Base-by-base conservation (phyloP, 2,797 vertebrate genomes). In the Threskiornis aethiopicus region DNA sequence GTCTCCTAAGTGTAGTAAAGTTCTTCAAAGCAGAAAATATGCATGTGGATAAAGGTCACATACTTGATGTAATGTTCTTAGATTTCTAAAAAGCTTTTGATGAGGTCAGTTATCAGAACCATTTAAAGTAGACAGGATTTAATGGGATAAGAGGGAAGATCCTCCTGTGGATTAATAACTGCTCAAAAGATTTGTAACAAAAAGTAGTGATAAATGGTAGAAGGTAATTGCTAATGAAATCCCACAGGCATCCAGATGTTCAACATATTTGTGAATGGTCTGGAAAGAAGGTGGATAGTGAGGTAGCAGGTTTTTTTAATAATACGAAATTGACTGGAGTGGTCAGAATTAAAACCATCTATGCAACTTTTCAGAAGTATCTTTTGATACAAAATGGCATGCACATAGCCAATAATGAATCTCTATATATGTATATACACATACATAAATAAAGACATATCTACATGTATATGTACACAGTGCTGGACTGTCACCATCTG, bases 11-110 rank as follows among this genome's bases (percentile, higher is more conserved):
- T 35, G 15, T 39, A 94, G 67, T 85, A 75, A 89, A 94, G 71
- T 75, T 93, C 79, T 96, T 96, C 89, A 96, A 94, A 96, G 91
- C 72, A 92, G 69, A 88, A 93, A 93, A 78, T 91, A 73, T 47
- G 89, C 26, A 42, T 52, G 46, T 89, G 76, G 69, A 89, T 93
- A 96, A 95, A 96, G 91, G 95, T 96, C 91, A 89, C 46, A 72
- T 88, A 91, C 29, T 91, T 95, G 82, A 89, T 91, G 61, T 81
- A 88, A 96, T 84, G 57, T 95, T 96, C 91, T 94, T 86, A 81
- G 57, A 81, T 94, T 96, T 95, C 92, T 93, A 95, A 97, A 97
- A 95, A 85, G 91, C 82, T 96, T 97, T 96, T 95, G 95, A 95
- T 96, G 84, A 94, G 79, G 76, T 85, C 69, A 61, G 79, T 92